These are phyloP conservation scores for Amblyjoppa proteus DNA, from an alignment of 2,888 invertebrate species.

Conservation along the genomic window DNA sequence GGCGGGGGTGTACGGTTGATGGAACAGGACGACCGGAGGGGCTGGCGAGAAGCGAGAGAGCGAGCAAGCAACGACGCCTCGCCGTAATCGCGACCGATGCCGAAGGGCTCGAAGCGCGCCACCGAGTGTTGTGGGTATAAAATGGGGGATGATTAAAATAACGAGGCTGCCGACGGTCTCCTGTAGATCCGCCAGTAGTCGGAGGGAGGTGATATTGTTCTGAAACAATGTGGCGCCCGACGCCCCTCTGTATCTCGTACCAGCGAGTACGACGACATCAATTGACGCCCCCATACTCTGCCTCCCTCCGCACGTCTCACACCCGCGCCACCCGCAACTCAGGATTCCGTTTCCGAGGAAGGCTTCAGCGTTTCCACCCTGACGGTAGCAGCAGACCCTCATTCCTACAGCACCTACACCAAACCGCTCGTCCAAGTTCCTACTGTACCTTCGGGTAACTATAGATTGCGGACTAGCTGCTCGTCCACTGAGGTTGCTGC, in stretches of 20 bases:
- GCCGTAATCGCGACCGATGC: conserved; percentile 71
- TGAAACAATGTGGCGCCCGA: conserved; percentile 82
- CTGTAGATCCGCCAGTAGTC: conserved; percentile 70
- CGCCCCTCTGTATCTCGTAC: conserved; percentile 76
- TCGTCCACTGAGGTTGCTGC: conserved; percentile 42
- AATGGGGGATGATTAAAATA: conserved; percentile 84
- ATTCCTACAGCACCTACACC: conserved; percentile 18
- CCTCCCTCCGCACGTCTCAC: conserved; percentile 37
- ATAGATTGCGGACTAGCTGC: conserved; percentile 66
- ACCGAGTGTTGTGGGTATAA: conserved; percentile 79
- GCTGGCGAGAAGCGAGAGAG: conserved; percentile 33
- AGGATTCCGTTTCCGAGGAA: conserved; percentile 39
- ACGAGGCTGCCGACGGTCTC: conserved; percentile 81
- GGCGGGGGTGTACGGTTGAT: conserved; percentile 37
- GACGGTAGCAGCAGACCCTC: background rate
- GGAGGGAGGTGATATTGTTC: conserved; percentile 78
- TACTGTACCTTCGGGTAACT: conserved; percentile 44
- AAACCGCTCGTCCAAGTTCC: conserved; percentile 30
- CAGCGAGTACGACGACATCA: conserved; percentile 79
- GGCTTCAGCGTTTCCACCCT: conserved; percentile 4
- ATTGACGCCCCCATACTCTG: conserved; percentile 75
- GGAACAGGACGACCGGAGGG: conserved; percentile 37
- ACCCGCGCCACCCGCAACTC: conserved; percentile 37
- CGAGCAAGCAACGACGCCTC: conserved; percentile 51
- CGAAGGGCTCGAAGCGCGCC: conserved; percentile 70